Conservation (phyloP, 2,797 vertebrate genomes). For the Labeo calbasu region DNA sequence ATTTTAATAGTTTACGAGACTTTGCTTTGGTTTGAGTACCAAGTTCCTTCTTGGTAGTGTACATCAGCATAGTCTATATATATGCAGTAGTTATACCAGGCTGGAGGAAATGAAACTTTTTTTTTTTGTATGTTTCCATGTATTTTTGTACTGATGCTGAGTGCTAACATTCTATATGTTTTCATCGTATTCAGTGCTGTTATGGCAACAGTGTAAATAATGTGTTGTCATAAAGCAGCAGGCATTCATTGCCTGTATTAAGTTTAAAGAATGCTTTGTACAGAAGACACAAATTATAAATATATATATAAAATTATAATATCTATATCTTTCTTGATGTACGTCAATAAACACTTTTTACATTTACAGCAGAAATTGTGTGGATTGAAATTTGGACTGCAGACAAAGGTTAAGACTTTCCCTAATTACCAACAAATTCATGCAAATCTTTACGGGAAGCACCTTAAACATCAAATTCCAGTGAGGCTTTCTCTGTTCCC, state of each 20-base stretch:
- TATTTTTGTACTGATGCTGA: neutral
- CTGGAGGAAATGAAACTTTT: neutral
- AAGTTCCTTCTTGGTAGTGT: neutral
- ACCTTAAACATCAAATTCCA: slow-evolving; percentile 5
- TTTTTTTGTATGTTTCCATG: neutral
- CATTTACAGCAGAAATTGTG: neutral
- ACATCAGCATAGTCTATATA: slow-evolving; percentile 3
- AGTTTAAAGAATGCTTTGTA: slow-evolving; percentile 16
- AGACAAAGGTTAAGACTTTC: slow-evolving; percentile 4
- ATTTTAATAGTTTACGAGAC: neutral
- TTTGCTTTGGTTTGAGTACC: neutral
- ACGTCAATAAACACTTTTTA: slow-evolving; percentile 26
- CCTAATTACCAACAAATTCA: neutral
- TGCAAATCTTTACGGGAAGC: slow-evolving; percentile 19
- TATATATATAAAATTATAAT: slow-evolving; percentile 1
- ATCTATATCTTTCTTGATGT: neutral
- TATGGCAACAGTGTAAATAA: neutral
- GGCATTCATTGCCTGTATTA: neutral
- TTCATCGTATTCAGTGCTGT: neutral
- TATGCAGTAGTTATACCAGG: neutral
- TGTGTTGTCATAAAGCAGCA: neutral
- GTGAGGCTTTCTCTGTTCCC: neutral
- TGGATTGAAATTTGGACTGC: neutral
- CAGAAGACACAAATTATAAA: neutral
- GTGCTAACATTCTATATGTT: neutral